Evolutionary conservation across 1,140 invertebrate genomes (phyloP), one percentile per base, ranked within the genome.

Genomic region (Ladona fulva): DNA sequence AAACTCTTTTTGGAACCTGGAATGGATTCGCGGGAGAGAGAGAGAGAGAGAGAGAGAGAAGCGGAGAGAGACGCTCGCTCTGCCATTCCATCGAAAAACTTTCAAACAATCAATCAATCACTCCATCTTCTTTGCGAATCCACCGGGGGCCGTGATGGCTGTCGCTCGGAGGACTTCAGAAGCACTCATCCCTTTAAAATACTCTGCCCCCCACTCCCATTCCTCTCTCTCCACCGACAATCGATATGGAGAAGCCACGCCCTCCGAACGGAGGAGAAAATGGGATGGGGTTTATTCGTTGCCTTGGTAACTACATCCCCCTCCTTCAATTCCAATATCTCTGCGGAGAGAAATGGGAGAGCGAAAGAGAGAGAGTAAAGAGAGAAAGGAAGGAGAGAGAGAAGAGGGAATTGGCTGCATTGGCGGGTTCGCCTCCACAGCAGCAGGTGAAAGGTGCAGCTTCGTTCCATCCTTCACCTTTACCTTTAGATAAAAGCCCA

Each of bases 121-220:
- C 29, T 37, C 29, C 29, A 37, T 37, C 29, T 37, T 37, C 29
- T 1, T 37, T 37, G 29, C 29, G 29, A 37, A 37, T 82, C 83
- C 79, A 82, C 81, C 84, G 83, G 83, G 85, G 85, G 82, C 83
- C 83, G 83, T 82, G 83, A 85, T 85, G 84, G 83, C 83, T 82
- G 83, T 83, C 29, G 29, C 29, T 5, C 29, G 29, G 29, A 37
- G 29, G 29, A 37, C 29, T 37, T 37, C 29, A 37, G 29, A 37
- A 37, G 29, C 29, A 37, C 29, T 22, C 16, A 66, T 22, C 52
- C n/a, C n/a, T 66, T 66, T 66, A 66, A 66, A 66, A 66, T 22
- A 66, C 16, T 66, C 52, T 5, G 1, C 52, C 52, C 5, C n/a
- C 12, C 52, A 6, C n/a, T 66, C 52, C 52, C 10, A 10, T 52